These are phyloP conservation scores for Hydropsyche betteni DNA, from an alignment of 2,888 invertebrate species.

Conservation along the genomic window DNA sequence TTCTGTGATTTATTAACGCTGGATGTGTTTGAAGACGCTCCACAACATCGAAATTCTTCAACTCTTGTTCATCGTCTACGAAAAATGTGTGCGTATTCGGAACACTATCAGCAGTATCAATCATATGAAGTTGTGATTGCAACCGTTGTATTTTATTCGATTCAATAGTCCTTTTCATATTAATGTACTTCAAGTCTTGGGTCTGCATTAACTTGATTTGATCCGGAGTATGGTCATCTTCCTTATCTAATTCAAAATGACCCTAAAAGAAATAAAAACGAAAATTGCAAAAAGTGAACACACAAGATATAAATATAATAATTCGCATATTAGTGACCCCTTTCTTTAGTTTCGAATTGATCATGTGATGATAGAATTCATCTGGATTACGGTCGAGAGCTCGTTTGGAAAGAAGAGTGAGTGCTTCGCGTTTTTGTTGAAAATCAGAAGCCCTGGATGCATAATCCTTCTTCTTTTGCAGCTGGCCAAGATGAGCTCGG, in stretches of 20 bases:
- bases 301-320: background rate
- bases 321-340: slow-evolving; percentile 59
- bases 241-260: slow-evolving; percentile 74
- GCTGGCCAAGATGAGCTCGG: slow-evolving; percentile 78
- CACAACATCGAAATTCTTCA: slow-evolving; percentile 72
- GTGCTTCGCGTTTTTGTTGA: slow-evolving; percentile 81
- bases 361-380: slow-evolving; percentile 99
- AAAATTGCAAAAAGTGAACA: background rate
- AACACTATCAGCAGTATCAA: slow-evolving; percentile 75
- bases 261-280: slow-evolving; percentile 55
- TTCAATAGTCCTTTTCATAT: slow-evolving; percentile 86
- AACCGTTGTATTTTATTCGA: slow-evolving; percentile 73
- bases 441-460: slow-evolving; percentile 79
- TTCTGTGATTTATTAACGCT: slow-evolving; percentile 71
- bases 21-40: slow-evolving; percentile 80
- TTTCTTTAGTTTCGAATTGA: slow-evolving; percentile 79
- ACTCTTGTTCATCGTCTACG: slow-evolving; percentile 72
- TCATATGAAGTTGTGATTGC: slow-evolving; percentile 82
- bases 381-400: slow-evolving; percentile 95
- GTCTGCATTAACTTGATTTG: slow-evolving; percentile 90
- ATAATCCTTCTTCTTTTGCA: slow-evolving; percentile 93
- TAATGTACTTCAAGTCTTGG: slow-evolving; percentile 90
- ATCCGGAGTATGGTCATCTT: slow-evolving; percentile 79
- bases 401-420: slow-evolving; percentile 60
- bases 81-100: slow-evolving; percentile 84